phyloP scores from a whole-genome alignment of 1,140 invertebrate species.

The Zaprionus taronus region DNA sequence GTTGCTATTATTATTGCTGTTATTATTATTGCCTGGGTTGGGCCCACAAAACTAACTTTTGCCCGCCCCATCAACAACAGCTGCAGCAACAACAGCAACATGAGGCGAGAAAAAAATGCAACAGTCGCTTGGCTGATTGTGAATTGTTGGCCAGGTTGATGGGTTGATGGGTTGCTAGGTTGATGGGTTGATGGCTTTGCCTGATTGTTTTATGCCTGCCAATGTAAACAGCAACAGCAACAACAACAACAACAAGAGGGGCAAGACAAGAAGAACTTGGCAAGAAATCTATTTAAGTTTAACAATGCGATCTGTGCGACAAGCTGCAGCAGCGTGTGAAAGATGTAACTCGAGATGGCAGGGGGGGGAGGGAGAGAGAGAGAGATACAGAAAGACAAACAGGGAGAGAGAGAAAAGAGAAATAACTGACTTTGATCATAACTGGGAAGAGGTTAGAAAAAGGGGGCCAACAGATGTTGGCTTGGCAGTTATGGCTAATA shows the following conservation, averaged over 20 bases:
- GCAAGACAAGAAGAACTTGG: constrained; percentile 22
- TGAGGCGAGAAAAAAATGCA: constrained; percentile 44
- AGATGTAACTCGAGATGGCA: constrained; percentile 4
- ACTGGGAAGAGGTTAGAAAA: not conserved
- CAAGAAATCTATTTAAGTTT: constrained; percentile 47
- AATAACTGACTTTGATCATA: constrained; percentile 5
- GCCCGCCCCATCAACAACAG: constrained; percentile 29
- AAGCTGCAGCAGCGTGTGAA: constrained; percentile 40
- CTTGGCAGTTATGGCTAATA: not conserved
- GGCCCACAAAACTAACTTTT: constrained; percentile 58
- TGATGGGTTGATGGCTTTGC: constrained; percentile 5
- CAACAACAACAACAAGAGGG: constrained; percentile 10
- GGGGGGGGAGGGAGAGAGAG: not conserved
- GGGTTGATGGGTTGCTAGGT: not conserved
- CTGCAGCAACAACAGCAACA: constrained; percentile 29
- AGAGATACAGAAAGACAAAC: not conserved
- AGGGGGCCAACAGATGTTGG: not conserved
- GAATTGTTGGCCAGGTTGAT: constrained; percentile 11
- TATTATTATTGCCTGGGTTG: constrained; percentile 73
- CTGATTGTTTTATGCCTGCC: constrained; percentile 47
- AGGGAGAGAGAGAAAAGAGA: not conserved
- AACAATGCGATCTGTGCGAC: constrained; percentile 24
- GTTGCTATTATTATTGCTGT: constrained; percentile 54
- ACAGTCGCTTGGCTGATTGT: constrained; percentile 34
- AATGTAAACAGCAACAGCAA: constrained; percentile 39